Evolutionary conservation across 2,797 vertebrate genomes (phyloP).

Genomic region (Orestias chungarensis): DNA sequence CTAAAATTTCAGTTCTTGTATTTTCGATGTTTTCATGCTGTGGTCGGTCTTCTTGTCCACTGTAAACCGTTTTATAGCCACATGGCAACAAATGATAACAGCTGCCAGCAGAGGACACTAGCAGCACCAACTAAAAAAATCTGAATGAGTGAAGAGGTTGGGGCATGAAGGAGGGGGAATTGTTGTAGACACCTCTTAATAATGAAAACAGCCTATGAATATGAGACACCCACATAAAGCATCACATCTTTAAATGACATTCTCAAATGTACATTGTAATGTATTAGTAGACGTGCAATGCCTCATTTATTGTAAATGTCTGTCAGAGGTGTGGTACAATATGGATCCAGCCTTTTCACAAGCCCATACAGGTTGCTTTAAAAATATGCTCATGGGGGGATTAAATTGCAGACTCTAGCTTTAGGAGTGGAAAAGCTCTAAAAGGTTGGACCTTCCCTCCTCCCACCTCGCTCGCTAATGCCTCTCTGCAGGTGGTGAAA

Average conservation of each 20-base stretch:
- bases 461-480: conserved; percentile 24
- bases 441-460: conserved; percentile 31
- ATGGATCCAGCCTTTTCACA: conserved; percentile 36
- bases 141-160: conserved; percentile 1
- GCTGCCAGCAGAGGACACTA: conserved; percentile 68
- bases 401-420: conserved; percentile 53
- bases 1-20: background rate
- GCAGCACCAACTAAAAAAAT: conserved; percentile 31
- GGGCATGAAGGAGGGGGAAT: background rate
- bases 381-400: conserved; percentile 43
- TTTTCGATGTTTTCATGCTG: background rate
- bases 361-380: conserved; percentile 53
- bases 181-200: background rate
- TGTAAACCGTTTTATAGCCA: background rate
- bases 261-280: background rate
- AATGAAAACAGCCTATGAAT: background rate
- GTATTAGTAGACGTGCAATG: background rate
- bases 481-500: conserved; percentile 75
- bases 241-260: background rate
- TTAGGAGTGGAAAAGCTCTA: conserved; percentile 44
- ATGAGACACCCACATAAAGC: background rate
- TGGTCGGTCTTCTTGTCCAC: background rate
- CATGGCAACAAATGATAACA: background rate
- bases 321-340: conserved; percentile 33
- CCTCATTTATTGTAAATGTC: conserved; percentile 9